These are phyloP conservation scores for Camponotus vicinus DNA, from an alignment of 1,140 invertebrate genomes.

Conservation along the genomic window DNA sequence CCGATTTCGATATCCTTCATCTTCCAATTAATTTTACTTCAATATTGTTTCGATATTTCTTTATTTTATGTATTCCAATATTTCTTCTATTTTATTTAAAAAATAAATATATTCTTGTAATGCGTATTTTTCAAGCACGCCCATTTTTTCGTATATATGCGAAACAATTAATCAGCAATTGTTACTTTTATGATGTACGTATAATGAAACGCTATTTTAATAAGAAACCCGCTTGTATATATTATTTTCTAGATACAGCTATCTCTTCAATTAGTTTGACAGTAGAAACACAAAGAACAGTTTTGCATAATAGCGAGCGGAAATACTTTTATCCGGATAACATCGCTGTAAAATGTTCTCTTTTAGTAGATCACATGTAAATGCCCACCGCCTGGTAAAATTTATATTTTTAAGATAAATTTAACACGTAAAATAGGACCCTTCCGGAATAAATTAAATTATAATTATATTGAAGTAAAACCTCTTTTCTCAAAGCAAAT, in stretches of 20 bases:
- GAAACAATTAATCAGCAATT: not conserved
- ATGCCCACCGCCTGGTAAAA: slow-evolving; percentile 1
- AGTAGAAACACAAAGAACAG: slow-evolving; percentile 40
- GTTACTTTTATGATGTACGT: not conserved
- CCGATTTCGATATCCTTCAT: not conserved
- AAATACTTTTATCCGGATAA: slow-evolving; percentile 43
- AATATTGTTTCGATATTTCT: not conserved
- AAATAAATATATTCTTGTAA: not conserved
- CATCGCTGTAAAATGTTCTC: slow-evolving; percentile 31
- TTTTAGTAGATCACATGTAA: slow-evolving; percentile 28
- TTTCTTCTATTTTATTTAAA: not conserved
- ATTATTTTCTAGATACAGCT: not conserved
- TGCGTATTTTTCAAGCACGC: not conserved
- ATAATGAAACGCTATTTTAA: not conserved
- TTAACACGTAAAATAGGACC: slow-evolving; percentile 16
- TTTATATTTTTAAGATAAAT: slow-evolving; percentile 47
- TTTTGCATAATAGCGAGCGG: slow-evolving; percentile 42
- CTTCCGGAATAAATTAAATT: slow-evolving; percentile 24
- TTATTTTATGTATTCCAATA: not conserved
- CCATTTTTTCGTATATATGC: not conserved
- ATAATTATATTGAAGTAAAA: slow-evolving; percentile 16
- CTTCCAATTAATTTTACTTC: not conserved
- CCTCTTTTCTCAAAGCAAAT: not conserved
- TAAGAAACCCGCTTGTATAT: not conserved
- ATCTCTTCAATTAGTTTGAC: slow-evolving; percentile 31